These are phyloP conservation scores for Ormyrus labotus DNA, from an alignment of 2,888 invertebrate genomes.

Conservation along the genomic window DNA sequence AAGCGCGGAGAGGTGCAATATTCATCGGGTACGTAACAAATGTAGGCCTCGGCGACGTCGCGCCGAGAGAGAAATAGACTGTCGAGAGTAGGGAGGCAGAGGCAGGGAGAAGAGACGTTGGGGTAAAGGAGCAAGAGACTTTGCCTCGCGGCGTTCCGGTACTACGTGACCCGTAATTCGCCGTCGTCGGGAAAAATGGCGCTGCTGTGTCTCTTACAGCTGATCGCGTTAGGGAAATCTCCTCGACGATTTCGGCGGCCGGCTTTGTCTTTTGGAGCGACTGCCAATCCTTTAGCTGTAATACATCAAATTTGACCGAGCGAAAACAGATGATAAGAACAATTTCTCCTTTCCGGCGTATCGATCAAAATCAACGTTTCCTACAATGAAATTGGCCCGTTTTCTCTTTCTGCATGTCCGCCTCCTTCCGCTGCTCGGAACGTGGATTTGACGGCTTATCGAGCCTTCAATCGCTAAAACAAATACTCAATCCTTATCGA, in stretches of 20 bases:
- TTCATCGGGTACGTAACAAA: conserved; percentile 22
- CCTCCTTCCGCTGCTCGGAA: background rate
- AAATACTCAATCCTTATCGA: conserved; percentile 42
- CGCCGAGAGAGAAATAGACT: conserved; percentile 7
- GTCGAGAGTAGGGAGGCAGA: background rate
- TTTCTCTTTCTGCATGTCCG: background rate
- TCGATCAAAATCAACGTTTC: conserved; percentile 47
- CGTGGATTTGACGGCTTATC: conserved; percentile 44
- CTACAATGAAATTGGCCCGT: conserved; percentile 40
- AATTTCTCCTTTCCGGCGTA: conserved; percentile 32
- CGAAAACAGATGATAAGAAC: conserved; percentile 50
- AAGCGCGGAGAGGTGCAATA: background rate
- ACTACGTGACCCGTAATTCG: conserved; percentile 68
- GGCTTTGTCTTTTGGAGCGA: background rate
- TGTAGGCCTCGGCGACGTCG: conserved; percentile 22
- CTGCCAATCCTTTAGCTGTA: conserved; percentile 11
- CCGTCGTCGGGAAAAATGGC: conserved; percentile 61
- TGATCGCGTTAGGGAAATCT: conserved; percentile 63
- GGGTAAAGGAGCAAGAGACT: background rate
- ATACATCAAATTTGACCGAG: conserved; percentile 44
- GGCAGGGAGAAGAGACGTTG: background rate
- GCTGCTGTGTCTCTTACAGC: conserved; percentile 61
- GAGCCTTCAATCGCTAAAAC: conserved; percentile 46
- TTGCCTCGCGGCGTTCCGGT: conserved; percentile 48
- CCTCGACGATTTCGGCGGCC: conserved; percentile 50